phyloP scores from a whole-genome alignment of 2,888 invertebrate species.

The Trisateles emortualis region DNA sequence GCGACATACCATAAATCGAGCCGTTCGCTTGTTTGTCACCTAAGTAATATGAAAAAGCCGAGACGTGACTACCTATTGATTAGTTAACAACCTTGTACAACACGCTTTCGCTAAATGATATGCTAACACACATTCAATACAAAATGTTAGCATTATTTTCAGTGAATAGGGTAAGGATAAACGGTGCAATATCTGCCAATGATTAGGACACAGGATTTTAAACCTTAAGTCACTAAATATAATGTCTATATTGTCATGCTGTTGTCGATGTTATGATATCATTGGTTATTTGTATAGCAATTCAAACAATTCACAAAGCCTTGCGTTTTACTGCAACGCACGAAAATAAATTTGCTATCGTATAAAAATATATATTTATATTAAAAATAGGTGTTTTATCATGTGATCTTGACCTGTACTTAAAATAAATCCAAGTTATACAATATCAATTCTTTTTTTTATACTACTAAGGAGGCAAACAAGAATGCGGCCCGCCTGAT shows the following conservation, averaged over 20 bases:
- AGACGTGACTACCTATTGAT: slow-evolving; percentile 59
- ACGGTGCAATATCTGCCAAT: slow-evolving; percentile 15
- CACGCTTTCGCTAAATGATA: slow-evolving; percentile 73
- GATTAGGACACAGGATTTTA: slow-evolving; percentile 8
- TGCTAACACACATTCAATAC: slow-evolving; percentile 53
- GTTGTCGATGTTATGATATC: slow-evolving; percentile 10
- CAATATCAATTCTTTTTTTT: too few species aligned
- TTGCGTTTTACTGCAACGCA: neutral
- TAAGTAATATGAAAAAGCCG: neutral
- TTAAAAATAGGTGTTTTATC: too few species aligned
- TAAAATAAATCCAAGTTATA: too few species aligned
- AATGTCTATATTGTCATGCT: slow-evolving; percentile 10
- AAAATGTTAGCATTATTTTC: slow-evolving; percentile 28
- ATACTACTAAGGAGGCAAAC: too few species aligned
- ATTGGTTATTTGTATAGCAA: slow-evolving; percentile 19
- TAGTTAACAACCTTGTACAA: slow-evolving; percentile 65
- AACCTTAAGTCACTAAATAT: slow-evolving; percentile 10
- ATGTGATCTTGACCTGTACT: slow-evolving; percentile 13
- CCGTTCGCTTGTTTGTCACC: too few species aligned
- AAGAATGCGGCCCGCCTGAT: too few species aligned
- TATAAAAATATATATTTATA: too few species aligned
- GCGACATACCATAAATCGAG: too few species aligned
- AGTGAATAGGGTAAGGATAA: slow-evolving; percentile 34
- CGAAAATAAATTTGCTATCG: neutral
- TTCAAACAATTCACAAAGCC: slow-evolving; percentile 2